A percentile compares a stretch with the other conserved stretches of the same genome.
phyloP scores from a whole-genome alignment of 2,113 vertebrate species.

The Riparia riparia region DNA sequence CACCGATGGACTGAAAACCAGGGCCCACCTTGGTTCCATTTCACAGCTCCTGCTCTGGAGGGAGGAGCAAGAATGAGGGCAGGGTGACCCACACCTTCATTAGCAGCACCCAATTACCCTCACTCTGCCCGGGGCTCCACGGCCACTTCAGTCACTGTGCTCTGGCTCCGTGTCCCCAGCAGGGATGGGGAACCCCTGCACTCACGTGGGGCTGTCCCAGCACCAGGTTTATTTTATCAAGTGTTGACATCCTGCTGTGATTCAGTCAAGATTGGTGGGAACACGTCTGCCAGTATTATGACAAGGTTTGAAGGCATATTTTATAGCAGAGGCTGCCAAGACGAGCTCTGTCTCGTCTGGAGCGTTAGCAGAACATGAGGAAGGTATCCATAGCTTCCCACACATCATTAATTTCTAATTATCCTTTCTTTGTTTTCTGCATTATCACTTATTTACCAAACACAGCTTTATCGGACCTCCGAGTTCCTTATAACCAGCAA shows the following conservation, averaged over 20 bases:
- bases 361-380: not conserved
- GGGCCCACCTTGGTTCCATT: not conserved
- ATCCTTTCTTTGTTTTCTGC: conserved; percentile 31
- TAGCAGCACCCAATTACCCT: not conserved
- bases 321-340: conserved; percentile 33
- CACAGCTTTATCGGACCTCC: not conserved
- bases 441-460: conserved; percentile 68
- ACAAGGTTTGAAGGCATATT: conserved; percentile 36
- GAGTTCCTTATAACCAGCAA: conserved; percentile 58
- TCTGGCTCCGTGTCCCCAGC: accelerated
- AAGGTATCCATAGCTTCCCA: not conserved
- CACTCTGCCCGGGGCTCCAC: accelerated
- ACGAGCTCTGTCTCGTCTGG: conserved; percentile 20
- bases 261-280: not conserved
- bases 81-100: not conserved
- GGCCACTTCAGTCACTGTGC: accelerated
- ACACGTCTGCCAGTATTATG: not conserved
- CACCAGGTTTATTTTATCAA: not conserved
- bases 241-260: not conserved
- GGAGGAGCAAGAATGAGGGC: not conserved
- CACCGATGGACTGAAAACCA: not conserved
- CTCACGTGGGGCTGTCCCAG: not conserved
- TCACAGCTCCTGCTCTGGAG: not conserved
- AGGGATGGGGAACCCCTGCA: not conserved
- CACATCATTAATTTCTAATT: conserved; percentile 64